Conservation (phyloP, 2,797 vertebrate genomes). For the Mormyrops attenuatus region DNA sequence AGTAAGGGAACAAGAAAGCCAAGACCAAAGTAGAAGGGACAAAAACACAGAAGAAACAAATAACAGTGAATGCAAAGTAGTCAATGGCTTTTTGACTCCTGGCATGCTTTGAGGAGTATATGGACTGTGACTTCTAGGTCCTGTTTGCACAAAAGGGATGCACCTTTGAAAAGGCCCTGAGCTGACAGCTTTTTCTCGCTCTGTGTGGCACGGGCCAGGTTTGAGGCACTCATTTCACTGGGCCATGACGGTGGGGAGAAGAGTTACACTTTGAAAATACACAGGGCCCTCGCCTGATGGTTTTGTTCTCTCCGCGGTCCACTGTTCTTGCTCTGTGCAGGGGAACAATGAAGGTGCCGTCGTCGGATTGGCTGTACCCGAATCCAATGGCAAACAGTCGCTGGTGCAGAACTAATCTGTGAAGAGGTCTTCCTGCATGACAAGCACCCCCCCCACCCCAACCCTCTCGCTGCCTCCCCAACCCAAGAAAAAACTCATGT, state of each 20-base stretch:
- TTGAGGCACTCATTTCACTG: conserved; percentile 66
- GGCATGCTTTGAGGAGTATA: conserved; percentile 59
- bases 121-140: conserved; percentile 65
- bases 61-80: conserved; percentile 59
- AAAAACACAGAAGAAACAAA: conserved; percentile 51
- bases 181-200: conserved; percentile 68
- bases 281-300: conserved; percentile 54
- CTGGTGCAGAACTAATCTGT: conserved; percentile 80
- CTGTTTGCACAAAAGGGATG: conserved; percentile 63
- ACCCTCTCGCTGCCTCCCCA: conserved; percentile 30
- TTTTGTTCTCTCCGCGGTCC: conserved; percentile 65
- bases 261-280: conserved; percentile 55
- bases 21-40: conserved; percentile 29
- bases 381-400: conserved; percentile 70
- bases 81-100: conserved; percentile 59
- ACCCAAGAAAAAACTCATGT: conserved; percentile 60
- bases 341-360: conserved; percentile 69
- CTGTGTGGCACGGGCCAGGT: conserved; percentile 52
- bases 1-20: conserved; percentile 61
- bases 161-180: conserved; percentile 61
- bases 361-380: conserved; percentile 63
- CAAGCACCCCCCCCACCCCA: conserved; percentile 44
- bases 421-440: conserved; percentile 65
- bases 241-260: conserved; percentile 67
- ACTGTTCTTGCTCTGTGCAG: conserved; percentile 61